phyloP scores from a whole-genome alignment of 2,888 invertebrate species.

The Bruchidius siliquastri region DNA sequence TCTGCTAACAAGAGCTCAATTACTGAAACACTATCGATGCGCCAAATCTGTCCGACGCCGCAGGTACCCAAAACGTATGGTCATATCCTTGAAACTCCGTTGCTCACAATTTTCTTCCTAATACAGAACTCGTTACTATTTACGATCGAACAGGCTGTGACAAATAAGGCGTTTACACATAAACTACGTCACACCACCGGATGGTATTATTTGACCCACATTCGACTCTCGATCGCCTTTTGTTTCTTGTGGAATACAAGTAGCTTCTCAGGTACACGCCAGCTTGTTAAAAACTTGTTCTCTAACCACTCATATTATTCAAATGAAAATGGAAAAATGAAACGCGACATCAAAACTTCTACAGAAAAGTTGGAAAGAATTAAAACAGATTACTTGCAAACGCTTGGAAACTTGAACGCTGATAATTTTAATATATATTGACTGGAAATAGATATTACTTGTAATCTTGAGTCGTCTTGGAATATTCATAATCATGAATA shows the following conservation, averaged over 20 bases:
- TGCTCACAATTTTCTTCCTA: background rate
- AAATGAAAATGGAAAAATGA: background rate
- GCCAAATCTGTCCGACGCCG: background rate
- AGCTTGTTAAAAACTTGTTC: background rate
- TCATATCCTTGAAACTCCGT: background rate
- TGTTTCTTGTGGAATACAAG: background rate
- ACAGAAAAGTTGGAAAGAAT: too few relatives aligned
- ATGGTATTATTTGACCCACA: background rate
- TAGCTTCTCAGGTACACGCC: background rate
- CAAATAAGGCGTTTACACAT: background rate
- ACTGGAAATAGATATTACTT: too few relatives aligned
- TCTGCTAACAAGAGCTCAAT: background rate
- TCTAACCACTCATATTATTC: too few relatives aligned
- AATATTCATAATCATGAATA: too few relatives aligned
- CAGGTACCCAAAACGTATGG: background rate
- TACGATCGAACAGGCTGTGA: background rate
- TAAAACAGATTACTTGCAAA: too few relatives aligned
- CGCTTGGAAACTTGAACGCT: too few relatives aligned
- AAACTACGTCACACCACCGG: background rate
- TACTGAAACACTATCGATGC: background rate
- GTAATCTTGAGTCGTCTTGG: too few relatives aligned
- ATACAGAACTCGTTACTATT: background rate
- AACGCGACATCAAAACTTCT: too few relatives aligned
- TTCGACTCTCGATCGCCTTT: background rate
- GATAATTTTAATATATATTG: too few relatives aligned